Evolutionary conservation across 2,113 vertebrate genomes (phyloP).

Genomic region (Etia nguti): DNA sequence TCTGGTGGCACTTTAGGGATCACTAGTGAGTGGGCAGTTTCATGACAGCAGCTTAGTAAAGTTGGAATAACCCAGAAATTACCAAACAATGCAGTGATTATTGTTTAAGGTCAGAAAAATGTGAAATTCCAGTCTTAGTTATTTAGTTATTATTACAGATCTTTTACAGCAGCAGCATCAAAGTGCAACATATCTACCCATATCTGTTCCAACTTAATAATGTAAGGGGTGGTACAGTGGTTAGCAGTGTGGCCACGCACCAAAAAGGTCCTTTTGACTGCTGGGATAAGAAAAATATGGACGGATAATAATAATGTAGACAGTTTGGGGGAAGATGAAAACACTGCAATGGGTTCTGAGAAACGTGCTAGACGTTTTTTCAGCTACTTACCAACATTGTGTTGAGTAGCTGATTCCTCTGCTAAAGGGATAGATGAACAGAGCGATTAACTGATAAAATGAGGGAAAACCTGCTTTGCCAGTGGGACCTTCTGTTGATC

Average conservation of each 20-base stretch:
- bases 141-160: background rate
- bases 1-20: background rate
- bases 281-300: background rate
- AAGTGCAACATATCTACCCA: background rate
- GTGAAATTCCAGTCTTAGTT: background rate
- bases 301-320: background rate
- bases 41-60: background rate
- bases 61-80: background rate
- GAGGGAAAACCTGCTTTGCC: background rate
- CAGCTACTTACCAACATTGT: background rate
- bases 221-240: background rate
- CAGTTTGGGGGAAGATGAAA: background rate
- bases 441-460: background rate
- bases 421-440: background rate
- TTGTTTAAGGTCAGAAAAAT: background rate
- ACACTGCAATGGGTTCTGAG: background rate
- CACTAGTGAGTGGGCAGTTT: background rate
- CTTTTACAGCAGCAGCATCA: background rate
- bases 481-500: background rate
- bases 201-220: background rate
- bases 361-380: background rate
- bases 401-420: background rate
- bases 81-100: background rate
- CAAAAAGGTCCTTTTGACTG: background rate
- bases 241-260: background rate